Evolutionary conservation across 35 echinoderm and acorn worm genomes (phyloP).

Genomic region (Lytechinus variegatus): DNA sequence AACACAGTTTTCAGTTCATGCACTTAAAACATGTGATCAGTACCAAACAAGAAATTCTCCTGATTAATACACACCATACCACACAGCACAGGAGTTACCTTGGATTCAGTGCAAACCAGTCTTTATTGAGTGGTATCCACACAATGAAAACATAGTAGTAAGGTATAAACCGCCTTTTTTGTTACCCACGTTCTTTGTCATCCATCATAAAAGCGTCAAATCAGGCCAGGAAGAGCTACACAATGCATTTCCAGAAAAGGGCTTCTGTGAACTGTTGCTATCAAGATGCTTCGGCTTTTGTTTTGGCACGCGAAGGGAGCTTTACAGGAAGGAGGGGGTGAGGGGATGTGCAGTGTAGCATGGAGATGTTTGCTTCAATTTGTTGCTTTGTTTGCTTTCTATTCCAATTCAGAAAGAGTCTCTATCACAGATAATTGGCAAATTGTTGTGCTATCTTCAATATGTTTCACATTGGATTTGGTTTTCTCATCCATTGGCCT

Average conservation of each 20-base stretch:
- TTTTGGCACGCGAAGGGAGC: slow-evolving; percentile 31
- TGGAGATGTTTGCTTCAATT: neutral
- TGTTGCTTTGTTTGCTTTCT: neutral
- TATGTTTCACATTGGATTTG: neutral
- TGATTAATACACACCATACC: neutral
- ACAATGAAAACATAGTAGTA: neutral
- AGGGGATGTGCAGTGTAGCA: neutral
- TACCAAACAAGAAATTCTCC: neutral
- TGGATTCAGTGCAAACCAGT: neutral
- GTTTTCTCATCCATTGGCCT: neutral
- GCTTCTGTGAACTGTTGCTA: neutral
- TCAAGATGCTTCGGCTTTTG: neutral
- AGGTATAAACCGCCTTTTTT: slow-evolving; percentile 17
- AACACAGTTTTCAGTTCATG: neutral
- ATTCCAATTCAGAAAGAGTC: neutral
- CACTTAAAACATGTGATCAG: neutral
- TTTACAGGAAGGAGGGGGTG: neutral
- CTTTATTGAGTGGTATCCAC: neutral
- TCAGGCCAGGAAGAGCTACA: neutral
- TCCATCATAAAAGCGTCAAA: slow-evolving; percentile 17
- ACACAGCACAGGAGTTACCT: neutral
- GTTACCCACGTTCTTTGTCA: slow-evolving; percentile 1
- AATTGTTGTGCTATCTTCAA: neutral
- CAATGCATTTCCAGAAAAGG: neutral
- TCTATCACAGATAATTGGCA: neutral